Percentiles rank a stretch among this genome's conserved stretches.
Evolutionary conservation across 2,888 invertebrate genomes (phyloP).

Genomic region (Omphaloscelis lunosa): DNA sequence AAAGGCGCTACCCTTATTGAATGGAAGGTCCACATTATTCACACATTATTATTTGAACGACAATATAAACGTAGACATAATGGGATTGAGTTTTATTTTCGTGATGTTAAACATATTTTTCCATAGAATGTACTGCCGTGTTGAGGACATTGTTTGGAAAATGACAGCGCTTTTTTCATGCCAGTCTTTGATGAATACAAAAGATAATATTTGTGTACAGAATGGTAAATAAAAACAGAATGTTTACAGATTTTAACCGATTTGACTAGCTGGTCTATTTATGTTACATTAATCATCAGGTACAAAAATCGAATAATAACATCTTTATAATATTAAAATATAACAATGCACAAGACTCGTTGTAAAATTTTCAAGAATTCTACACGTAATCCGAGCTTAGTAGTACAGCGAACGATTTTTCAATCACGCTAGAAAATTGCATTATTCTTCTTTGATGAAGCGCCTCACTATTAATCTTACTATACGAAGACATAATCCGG

Average conservation of each 20-base stretch:
- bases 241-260: neutral
- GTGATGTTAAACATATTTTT: slow-evolving; percentile 56
- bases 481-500: slow-evolving; percentile 68
- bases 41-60: slow-evolving; percentile 82
- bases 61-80: slow-evolving; percentile 75
- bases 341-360: slow-evolving; percentile 13
- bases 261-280: neutral
- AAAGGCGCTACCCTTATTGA: slow-evolving; percentile 84
- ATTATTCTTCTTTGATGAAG: slow-evolving; percentile 69
- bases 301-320: neutral
- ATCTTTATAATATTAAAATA: neutral
- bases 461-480: slow-evolving; percentile 70
- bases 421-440: slow-evolving; percentile 68
- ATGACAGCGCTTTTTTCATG: slow-evolving; percentile 29
- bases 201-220: neutral
- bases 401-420: slow-evolving; percentile 63
- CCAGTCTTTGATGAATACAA: slow-evolving; percentile 25
- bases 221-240: neutral
- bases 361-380: slow-evolving; percentile 38
- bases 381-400: slow-evolving; percentile 56
- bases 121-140: slow-evolving; percentile 41
- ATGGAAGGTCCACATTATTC: slow-evolving; percentile 81
- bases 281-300: neutral
- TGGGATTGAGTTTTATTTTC: slow-evolving; percentile 70
- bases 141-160: slow-evolving; percentile 42